Conservation (phyloP, 2,113 vertebrate genomes). For the Pristiophorus japonicus region DNA sequence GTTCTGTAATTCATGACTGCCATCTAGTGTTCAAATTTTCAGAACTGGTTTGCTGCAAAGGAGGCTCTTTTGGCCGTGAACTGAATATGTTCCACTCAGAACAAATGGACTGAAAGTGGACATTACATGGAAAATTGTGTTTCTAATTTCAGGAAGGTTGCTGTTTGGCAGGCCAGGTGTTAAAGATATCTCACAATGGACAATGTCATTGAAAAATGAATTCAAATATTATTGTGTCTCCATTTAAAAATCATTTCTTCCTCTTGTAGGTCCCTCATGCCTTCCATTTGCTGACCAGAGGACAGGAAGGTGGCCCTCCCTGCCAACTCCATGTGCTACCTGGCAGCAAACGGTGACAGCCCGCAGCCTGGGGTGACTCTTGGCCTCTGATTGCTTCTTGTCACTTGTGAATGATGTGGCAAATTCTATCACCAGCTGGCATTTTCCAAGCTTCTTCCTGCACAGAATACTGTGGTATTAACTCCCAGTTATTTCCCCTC, state of each 20-base stretch:
- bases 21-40: constrained; percentile 7
- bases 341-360: background rate
- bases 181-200: too few species aligned
- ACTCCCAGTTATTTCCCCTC: background rate
- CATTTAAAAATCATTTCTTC: background rate
- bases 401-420: background rate
- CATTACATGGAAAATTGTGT: background rate
- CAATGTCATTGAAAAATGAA: too few species aligned
- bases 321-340: background rate
- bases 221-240: too few species aligned
- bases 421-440: background rate
- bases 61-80: background rate
- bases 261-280: background rate
- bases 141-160: background rate
- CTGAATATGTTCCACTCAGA: background rate
- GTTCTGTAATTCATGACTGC: background rate
- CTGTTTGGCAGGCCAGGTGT: background rate
- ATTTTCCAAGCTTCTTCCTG: background rate
- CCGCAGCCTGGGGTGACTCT: background rate
- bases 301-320: background rate
- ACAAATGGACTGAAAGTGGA: background rate
- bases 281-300: background rate
- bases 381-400: background rate
- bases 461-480: background rate
- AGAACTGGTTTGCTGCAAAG: background rate